Base-by-base conservation (phyloP, 2,888 invertebrate species). In the Periphyllus acericola region DNA sequence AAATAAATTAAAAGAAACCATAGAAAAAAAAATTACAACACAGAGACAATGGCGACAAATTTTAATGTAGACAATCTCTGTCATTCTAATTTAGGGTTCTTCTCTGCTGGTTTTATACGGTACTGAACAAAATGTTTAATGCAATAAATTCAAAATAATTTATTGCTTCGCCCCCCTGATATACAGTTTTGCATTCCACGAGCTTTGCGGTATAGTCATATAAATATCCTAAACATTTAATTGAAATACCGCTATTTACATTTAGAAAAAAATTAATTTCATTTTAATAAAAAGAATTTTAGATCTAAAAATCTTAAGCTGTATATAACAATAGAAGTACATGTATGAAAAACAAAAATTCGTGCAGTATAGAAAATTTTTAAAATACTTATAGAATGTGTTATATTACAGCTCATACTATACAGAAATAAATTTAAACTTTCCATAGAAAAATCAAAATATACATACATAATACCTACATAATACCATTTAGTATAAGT, bases 71-170 rank as follows among this genome's bases (percentile, higher is more conserved):
- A 60, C n/a, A 9, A 21, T 40, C 25, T 36, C 83, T 21, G 32
- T 32, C 21, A 14, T 84, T 84, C 66, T 84, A 74, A 76, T 84
- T 66, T 25, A 76, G 25, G 32, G 14, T 29, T n/a, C 5, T 29
- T 5, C 29, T 55, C 25, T 17, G 25, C 19, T 84, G 14, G 36
- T 14, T 60, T 83, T 29, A 46, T 14, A 75, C 74, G 3, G 17
- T 36, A 60, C 9, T 29, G 9, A 29, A 32, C 60, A 60, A 74
- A 60, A 36, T 60, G 25, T 40, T 52, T 9, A 74, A 14, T 4
- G 60, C 17, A 17, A 84, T 84, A 84, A 84, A 76, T 76, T 76
- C 17, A 84, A 83, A 60, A 25, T 40, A 76, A 82, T 84, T 60
- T 66, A 76, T 84, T 17, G 25, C 40, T 25, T 60, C 14, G 29